phyloP scores from a whole-genome alignment of 2,888 invertebrate species.

The Chironomus riparius region DNA sequence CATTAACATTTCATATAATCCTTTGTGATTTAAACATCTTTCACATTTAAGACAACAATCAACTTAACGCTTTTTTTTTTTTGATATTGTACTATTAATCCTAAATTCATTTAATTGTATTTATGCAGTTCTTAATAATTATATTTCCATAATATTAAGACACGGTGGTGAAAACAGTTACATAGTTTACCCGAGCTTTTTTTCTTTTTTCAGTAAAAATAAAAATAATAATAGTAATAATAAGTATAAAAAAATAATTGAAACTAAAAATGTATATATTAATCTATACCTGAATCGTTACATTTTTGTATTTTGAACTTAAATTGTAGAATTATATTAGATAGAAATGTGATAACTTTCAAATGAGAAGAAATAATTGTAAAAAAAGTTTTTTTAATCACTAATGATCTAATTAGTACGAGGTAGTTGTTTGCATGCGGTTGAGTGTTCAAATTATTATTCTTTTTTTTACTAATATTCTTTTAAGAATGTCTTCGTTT shows the following conservation, averaged over 20 bases:
- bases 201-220: no score
- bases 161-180: no score
- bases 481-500: background rate
- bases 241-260: background rate
- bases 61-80: background rate
- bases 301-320: background rate
- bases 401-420: constrained; percentile 21
- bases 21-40: background rate
- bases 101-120: no score
- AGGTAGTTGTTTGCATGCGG: constrained; percentile 27
- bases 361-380: background rate
- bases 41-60: constrained; percentile 12
- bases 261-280: background rate
- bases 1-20: background rate
- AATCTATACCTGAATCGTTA: constrained; percentile 1
- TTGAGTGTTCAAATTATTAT: constrained; percentile 14
- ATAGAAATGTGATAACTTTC: background rate
- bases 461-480: no score
- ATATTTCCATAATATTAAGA: no score
- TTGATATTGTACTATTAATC: no score
- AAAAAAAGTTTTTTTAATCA: background rate
- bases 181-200: no score
- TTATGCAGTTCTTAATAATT: no score
- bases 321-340: background rate
- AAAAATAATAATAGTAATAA: no score